Conservation (phyloP, 2,888 invertebrate genomes). For the Drosophila rubida region DNA sequence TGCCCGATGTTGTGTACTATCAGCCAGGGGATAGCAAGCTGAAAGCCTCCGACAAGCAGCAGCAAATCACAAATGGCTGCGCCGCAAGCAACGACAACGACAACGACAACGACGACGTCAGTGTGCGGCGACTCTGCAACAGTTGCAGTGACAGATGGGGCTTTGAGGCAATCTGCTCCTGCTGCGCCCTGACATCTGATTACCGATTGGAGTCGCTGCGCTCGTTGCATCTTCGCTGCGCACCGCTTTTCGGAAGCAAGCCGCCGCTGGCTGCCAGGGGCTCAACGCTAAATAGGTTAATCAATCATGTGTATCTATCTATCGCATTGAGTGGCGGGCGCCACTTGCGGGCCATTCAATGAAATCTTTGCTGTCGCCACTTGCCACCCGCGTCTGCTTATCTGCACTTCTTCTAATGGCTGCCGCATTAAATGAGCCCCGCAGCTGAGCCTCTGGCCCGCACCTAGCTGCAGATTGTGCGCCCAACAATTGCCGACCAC, state of each 20-base stretch:
- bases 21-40: too few relatives aligned
- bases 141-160: conserved; percentile 17
- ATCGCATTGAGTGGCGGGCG: not conserved
- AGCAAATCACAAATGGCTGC: conserved; percentile 23
- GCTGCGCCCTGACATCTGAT: not conserved
- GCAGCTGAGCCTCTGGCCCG: conserved; percentile 17
- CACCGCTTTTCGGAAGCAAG: not conserved
- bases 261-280: too few relatives aligned
- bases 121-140: conserved; percentile 15
- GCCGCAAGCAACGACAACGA: too few relatives aligned
- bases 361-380: conserved; percentile 19
- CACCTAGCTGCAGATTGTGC: conserved; percentile 49
- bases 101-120: conserved; percentile 6
- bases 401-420: conserved; percentile 28
- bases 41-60: too few relatives aligned
- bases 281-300: not conserved
- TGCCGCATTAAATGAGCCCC: conserved; percentile 45
- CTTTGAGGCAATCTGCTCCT: not conserved
- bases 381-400: not conserved
- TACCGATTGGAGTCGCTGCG: not conserved
- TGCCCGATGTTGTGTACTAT: too few relatives aligned
- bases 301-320: conserved; percentile 7
- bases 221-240: not conserved
- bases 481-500: conserved; percentile 49
- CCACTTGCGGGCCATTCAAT: conserved; percentile 37